Evolutionary conservation across 1,140 invertebrate genomes (phyloP).

Genomic region (Tetramorium simillimum): DNA sequence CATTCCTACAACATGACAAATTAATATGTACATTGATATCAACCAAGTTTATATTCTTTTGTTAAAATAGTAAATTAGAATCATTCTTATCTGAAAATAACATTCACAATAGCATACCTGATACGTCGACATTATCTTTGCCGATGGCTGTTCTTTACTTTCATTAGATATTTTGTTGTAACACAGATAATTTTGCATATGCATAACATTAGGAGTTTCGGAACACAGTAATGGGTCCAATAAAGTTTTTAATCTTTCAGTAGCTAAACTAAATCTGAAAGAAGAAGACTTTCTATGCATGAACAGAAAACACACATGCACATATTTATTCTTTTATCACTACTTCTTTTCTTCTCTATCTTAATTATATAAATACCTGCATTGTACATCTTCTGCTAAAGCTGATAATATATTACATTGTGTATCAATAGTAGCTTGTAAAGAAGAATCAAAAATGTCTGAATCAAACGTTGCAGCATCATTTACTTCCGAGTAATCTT

Average conservation of each 20-base stretch:
- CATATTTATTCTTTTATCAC: neutral
- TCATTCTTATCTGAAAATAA: neutral
- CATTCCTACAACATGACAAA: constrained; percentile 87
- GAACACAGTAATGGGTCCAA: constrained; percentile 91
- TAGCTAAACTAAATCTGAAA: constrained; percentile 91
- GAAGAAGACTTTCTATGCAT: constrained; percentile 25
- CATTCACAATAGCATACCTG: constrained; percentile 86
- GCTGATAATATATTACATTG: constrained; percentile 87
- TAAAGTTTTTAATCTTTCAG: constrained; percentile 91
- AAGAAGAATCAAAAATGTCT: constrained; percentile 78
- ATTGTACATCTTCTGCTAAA: constrained; percentile 92
- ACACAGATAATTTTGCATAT: constrained; percentile 92
- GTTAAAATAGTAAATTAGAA: neutral
- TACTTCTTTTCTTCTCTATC: neutral
- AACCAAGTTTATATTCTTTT: neutral
- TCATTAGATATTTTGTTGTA: constrained; percentile 85
- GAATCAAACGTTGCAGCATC: constrained; percentile 75
- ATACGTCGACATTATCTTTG: constrained; percentile 92
- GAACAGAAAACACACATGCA: neutral
- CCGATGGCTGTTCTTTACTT: constrained; percentile 87
- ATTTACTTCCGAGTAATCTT: constrained; percentile 86
- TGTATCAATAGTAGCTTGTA: constrained; percentile 84
- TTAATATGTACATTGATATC: constrained; percentile 50
- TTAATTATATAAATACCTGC: constrained; percentile 85
- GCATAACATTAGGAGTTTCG: constrained; percentile 91